Conservation (phyloP, 2,113 vertebrate genomes). For the Microtus oregoni region DNA sequence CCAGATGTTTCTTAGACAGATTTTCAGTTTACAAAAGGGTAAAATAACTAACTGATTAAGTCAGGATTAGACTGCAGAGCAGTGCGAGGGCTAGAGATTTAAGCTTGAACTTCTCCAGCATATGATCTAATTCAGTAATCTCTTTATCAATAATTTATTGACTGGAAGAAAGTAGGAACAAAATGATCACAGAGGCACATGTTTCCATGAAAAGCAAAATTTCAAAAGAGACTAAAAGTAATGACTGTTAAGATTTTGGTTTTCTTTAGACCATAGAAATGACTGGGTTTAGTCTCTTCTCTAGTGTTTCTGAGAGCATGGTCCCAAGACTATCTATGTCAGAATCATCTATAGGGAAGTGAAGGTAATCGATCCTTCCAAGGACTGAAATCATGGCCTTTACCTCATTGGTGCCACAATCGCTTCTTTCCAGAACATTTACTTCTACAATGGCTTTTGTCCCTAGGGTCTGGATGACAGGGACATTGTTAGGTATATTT, state of each 20-base stretch:
- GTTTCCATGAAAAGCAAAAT: constrained; percentile 46
- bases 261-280: constrained; percentile 34
- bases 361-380: not conserved
- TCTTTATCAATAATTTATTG: constrained; percentile 68
- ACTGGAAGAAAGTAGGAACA: constrained; percentile 44
- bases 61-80: constrained; percentile 54
- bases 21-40: constrained; percentile 58
- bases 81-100: constrained; percentile 19
- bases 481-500: constrained; percentile 15
- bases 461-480: constrained; percentile 6
- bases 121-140: constrained; percentile 57
- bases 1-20: constrained; percentile 74
- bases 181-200: constrained; percentile 55
- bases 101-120: constrained; percentile 59
- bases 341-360: constrained; percentile 22
- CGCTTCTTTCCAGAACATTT: constrained; percentile 35
- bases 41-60: constrained; percentile 67
- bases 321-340: not conserved
- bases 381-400: not conserved
- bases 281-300: not conserved
- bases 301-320: constrained; percentile 1
- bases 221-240: constrained; percentile 40
- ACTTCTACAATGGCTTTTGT: constrained; percentile 54
- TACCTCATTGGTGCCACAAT: constrained; percentile 1
- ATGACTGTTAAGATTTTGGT: constrained; percentile 45